Percentiles rank a stretch among this genome's conserved stretches.
Conservation (phyloP, 2,888 invertebrate species). For the Beris morrisii region DNA sequence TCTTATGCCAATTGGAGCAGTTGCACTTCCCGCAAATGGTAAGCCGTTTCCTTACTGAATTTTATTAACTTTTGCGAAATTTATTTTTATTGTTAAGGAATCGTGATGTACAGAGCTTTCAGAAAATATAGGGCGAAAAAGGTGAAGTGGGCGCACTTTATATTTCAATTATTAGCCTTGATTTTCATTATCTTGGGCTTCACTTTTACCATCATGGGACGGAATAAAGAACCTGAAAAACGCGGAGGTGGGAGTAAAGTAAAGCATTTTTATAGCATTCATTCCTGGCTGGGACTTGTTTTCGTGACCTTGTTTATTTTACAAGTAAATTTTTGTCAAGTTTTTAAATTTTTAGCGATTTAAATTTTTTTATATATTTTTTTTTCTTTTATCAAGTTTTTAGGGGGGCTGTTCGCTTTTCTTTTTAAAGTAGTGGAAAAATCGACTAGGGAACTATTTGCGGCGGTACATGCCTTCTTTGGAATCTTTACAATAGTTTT, state of each 20-base stretch:
- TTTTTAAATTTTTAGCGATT: neutral
- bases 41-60: neutral
- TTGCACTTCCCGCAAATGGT: conserved; percentile 14
- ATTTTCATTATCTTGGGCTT: conserved; percentile 11
- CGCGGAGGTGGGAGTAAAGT: neutral
- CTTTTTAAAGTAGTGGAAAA: conserved; percentile 14
- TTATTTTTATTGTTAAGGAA: conserved; percentile 1
- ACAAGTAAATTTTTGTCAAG: conserved; percentile 1
- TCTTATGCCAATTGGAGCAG: conserved; percentile 14
- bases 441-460: conserved; percentile 14
- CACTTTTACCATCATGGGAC: conserved; percentile 14
- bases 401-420: conserved; percentile 12
- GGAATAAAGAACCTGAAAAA: neutral
- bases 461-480: conserved; percentile 24
- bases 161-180: conserved; percentile 9
- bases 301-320: conserved; percentile 8
- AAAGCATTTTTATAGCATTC: conserved; percentile 24
- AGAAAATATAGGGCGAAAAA: conserved; percentile 8
- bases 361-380: neutral
- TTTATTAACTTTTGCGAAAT: neutral
- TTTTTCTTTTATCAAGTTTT: neutral
- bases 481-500: conserved; percentile 20
- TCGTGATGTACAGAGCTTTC: conserved; percentile 16
- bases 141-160: conserved; percentile 21
- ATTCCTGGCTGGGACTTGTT: conserved; percentile 27